Evolutionary conservation across 2,113 vertebrate genomes (phyloP), one percentile per base, ranked within the genome.

Genomic region (Paraplagusia blochii): DNA sequence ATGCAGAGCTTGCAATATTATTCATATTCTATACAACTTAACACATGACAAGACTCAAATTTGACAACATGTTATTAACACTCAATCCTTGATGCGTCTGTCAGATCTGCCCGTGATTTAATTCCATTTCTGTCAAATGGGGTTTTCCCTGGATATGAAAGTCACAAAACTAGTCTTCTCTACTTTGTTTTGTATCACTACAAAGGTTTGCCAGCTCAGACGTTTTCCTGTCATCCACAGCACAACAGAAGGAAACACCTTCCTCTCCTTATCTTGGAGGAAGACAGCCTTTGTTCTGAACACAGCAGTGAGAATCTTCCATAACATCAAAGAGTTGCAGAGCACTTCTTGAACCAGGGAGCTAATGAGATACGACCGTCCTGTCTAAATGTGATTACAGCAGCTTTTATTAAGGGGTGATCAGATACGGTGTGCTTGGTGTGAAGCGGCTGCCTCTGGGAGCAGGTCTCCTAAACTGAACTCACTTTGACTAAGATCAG

Each of bases 281-380:
- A 80, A 76, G 58, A 66, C 63, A 8, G 43, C 69, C 88, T 91
- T 91, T 90, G 84, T 90, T 90, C 83, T 84, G 36, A 76, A 69
- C 67, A 74, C 77, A 79, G 81, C 76, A 73, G 69, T 71, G 74
- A 82, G 75, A 85, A 76, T 90, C 83, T 83, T 63, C 80, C 81
- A 79, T 76, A 69, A 86, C 87, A 89, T 89, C 87, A 90, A 88
- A 90, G 86, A 72, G 59, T 48, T 48, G 34, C 63, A 47, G 62
- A 61, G 48, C 70, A 11, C 69, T 83, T 77, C 66, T 67, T 33
- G 66, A 63, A 78, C 67, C 63, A 16, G 59, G 57, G 42, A 47
- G 48, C 71, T 86, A 89, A 91, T 87, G 79, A 89, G 79, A 73
- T 66, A 76, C 53, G 84, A 85, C 70, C 69, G 15, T 76, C 71